Evolutionary conservation across 2,888 invertebrate species (phyloP).

Genomic region (Neoaliturus tenellus): DNA sequence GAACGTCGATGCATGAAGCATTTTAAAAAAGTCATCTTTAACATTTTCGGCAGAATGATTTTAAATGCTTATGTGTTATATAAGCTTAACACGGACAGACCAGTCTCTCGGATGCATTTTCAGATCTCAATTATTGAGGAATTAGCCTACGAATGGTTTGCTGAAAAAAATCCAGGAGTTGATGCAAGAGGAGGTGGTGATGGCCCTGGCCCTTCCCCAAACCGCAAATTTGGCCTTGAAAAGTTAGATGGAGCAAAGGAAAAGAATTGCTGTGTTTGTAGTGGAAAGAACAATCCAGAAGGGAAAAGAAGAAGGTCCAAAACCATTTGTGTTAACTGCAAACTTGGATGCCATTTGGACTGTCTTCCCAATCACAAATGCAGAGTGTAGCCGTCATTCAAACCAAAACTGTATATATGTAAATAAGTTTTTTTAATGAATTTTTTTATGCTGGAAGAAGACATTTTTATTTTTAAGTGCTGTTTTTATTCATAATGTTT

Average conservation of each 20-base stretch:
- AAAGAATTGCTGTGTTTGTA: not conserved
- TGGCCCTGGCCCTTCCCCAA: not conserved
- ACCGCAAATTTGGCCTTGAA: not conserved
- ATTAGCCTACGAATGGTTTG: constrained; percentile 6
- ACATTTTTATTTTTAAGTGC: no score
- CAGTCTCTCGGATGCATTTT: not conserved
- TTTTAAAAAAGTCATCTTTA: constrained; percentile 49
- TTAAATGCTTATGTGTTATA: constrained; percentile 41
- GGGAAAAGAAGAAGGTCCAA: not conserved
- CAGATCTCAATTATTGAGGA: not conserved
- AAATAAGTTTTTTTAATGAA: no score
- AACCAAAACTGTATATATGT: no score
- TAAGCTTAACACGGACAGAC: constrained; percentile 12
- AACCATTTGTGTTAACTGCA: not conserved
- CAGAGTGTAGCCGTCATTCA: no score
- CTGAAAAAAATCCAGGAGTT: not conserved
- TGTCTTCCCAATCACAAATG: not conserved
- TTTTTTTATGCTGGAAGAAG: no score
- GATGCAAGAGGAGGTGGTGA: not conserved
- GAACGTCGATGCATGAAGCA: constrained; percentile 45
- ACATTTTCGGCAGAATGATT: constrained; percentile 43
- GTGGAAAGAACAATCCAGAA: constrained; percentile 31
- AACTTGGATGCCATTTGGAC: not conserved
- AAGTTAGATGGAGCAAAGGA: not conserved
- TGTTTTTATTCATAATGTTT: no score